Percentiles rank a stretch among this genome's conserved stretches.
Evolutionary conservation across 2,888 invertebrate genomes (phyloP).

Genomic region (Leptopterna dolabrata): DNA sequence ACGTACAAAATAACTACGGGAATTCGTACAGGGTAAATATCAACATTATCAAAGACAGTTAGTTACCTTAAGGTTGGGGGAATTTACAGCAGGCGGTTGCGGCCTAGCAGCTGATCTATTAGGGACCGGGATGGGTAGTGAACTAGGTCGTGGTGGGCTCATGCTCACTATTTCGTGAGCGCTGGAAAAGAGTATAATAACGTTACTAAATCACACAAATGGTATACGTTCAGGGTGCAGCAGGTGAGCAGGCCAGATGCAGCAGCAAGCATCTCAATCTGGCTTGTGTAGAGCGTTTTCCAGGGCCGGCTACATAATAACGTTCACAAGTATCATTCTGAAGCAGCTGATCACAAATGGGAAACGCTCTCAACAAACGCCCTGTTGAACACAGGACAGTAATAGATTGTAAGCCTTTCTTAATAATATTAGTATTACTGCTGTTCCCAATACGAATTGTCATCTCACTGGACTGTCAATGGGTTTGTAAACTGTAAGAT

Average conservation of each 20-base stretch:
- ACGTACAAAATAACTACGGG: background rate
- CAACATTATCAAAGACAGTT: background rate
- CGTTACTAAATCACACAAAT: background rate
- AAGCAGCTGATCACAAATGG: too few species aligned
- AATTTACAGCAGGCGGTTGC: constrained; percentile 55
- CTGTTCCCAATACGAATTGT: too few species aligned
- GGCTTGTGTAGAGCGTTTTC: too few species aligned
- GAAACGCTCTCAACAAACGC: too few species aligned
- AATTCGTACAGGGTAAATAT: background rate
- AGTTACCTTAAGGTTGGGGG: constrained; percentile 31
- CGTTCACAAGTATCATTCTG: too few species aligned
- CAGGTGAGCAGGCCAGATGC: background rate
- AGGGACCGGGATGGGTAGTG: constrained; percentile 79
- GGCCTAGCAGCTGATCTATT: constrained; percentile 66
- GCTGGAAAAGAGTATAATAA: constrained; percentile 54
- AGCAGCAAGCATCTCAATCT: too few species aligned
- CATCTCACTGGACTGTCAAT: too few species aligned
- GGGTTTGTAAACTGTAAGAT: too few species aligned
- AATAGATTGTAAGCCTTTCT: too few species aligned
- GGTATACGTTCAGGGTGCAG: background rate
- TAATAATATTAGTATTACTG: too few species aligned
- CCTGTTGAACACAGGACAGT: too few species aligned
- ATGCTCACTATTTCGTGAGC: constrained; percentile 64
- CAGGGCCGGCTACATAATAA: too few species aligned
- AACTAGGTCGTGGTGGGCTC: constrained; percentile 77